A percentile compares a stretch with the other conserved stretches of the same genome.
Evolutionary conservation across 2,113 vertebrate genomes (phyloP).

Genomic region (Coreoperca whiteheadi): DNA sequence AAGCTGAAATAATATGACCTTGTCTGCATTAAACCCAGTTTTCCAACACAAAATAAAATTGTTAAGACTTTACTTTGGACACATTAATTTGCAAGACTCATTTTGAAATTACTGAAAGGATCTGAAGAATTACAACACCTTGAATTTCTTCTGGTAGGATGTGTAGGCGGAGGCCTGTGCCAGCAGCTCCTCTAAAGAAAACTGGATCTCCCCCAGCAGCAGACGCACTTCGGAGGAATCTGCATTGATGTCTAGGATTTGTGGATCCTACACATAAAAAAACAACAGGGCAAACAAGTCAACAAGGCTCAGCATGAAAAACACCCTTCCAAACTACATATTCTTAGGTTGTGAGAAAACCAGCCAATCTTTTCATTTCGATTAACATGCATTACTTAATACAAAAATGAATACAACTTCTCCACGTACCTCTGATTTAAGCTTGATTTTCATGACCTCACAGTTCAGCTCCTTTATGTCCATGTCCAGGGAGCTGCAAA

Average conservation of each 20-base stretch:
- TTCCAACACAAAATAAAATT: background rate
- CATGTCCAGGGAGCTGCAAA: conserved; percentile 82
- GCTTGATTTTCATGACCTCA: conserved; percentile 81
- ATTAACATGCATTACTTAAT: background rate
- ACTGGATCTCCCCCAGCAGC: conserved; percentile 82
- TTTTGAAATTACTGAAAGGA: background rate
- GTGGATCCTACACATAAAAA: conserved; percentile 82
- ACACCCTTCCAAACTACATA: background rate
- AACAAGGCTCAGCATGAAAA: background rate
- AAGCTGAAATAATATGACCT: background rate
- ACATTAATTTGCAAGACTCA: background rate
- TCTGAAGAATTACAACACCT: conserved; percentile 79
- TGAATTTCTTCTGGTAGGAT: conserved; percentile 90
- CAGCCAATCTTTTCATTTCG: background rate
- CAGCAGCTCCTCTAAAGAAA: conserved; percentile 87
- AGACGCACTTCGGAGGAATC: conserved; percentile 81
- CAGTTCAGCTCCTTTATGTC: conserved; percentile 85
- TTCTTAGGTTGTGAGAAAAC: background rate
- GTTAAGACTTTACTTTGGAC: background rate
- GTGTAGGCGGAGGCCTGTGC: conserved; percentile 85
- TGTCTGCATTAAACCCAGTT: background rate
- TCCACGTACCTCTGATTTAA: conserved; percentile 80
- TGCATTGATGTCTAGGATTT: conserved; percentile 85
- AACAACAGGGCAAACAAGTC: background rate
- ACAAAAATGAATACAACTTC: background rate